A percentile compares a stretch with the other conserved stretches of the same genome.
Conservation (phyloP, 2,888 invertebrate genomes). For the Blomia tropicalis region DNA sequence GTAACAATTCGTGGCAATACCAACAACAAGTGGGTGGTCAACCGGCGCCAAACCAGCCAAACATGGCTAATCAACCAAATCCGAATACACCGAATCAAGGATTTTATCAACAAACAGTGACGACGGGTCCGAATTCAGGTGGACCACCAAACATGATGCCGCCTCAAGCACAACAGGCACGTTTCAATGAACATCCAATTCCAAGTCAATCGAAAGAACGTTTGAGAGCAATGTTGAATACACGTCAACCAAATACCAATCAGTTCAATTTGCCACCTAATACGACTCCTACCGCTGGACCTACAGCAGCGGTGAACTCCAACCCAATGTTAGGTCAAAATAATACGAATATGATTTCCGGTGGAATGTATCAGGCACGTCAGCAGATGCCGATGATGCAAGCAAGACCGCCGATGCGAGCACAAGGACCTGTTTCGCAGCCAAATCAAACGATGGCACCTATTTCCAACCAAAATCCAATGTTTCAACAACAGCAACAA, state of each 20-base stretch:
- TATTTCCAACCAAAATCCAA: conserved; percentile 2
- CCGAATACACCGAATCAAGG: not conserved
- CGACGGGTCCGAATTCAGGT: not conserved
- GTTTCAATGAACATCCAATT: not conserved
- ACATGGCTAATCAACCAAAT: not conserved
- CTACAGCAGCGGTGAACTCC: not conserved
- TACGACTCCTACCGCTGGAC: not conserved
- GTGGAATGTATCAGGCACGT: conserved; percentile 27
- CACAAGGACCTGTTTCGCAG: conserved; percentile 5
- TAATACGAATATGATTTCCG: not conserved
- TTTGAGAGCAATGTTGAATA: conserved; percentile 63
- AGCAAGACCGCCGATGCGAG: conserved; percentile 16
- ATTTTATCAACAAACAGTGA: not conserved
- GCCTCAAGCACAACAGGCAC: not conserved
- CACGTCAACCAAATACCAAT: conserved; percentile 46
- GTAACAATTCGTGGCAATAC: not conserved
- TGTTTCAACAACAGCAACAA: conserved; percentile 19
- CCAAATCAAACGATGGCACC: conserved; percentile 11
- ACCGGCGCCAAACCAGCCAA: not conserved
- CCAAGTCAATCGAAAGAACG: conserved; percentile 54
- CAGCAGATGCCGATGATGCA: conserved; percentile 28
- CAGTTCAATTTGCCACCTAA: conserved; percentile 13
- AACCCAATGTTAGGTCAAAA: conserved; percentile 7
- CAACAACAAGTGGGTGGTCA: conserved; percentile 1
- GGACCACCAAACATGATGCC: conserved; percentile 4